These are phyloP conservation scores for Rhorus exstirpatorius DNA, from an alignment of 2,888 invertebrate genomes.

Conservation along the genomic window DNA sequence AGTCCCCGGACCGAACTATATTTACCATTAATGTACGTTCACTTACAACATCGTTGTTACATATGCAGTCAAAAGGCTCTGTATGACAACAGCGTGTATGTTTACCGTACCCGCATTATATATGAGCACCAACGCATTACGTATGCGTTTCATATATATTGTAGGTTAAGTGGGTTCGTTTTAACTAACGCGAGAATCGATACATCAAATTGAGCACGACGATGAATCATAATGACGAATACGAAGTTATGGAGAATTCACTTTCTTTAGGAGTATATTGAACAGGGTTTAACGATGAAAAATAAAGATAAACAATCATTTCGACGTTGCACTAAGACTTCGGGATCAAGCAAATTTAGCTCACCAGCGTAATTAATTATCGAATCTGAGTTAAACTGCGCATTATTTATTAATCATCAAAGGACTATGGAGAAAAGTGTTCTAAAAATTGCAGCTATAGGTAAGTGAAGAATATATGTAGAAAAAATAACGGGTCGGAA, in stretches of 20 bases:
- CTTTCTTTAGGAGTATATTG: too few relatives aligned
- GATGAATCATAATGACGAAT: background rate
- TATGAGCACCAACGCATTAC: conserved; percentile 4
- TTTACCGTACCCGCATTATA: conserved; percentile 4
- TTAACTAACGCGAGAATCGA: conserved; percentile 4
- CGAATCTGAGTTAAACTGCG: too few relatives aligned
- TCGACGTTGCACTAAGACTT: too few relatives aligned
- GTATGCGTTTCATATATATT: background rate
- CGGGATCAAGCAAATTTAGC: too few relatives aligned
- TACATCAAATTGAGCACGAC: background rate
- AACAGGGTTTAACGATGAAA: too few relatives aligned
- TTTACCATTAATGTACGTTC: conserved; percentile 39
- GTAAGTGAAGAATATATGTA: too few relatives aligned
- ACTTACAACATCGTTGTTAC: conserved; percentile 6
- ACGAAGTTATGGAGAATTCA: background rate
- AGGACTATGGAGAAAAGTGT: too few relatives aligned
- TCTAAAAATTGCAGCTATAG: too few relatives aligned
- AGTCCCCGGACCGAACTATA: conserved; percentile 39
- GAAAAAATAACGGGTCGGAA: too few relatives aligned
- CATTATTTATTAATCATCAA: too few relatives aligned
- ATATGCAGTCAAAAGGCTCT: background rate
- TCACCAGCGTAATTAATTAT: too few relatives aligned
- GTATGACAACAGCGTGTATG: conserved; percentile 13
- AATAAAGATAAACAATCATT: too few relatives aligned
- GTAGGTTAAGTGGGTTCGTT: background rate